These are phyloP conservation scores for Takifugu ocellatus DNA, from an alignment of 2,797 vertebrate species.

Conservation along the genomic window DNA sequence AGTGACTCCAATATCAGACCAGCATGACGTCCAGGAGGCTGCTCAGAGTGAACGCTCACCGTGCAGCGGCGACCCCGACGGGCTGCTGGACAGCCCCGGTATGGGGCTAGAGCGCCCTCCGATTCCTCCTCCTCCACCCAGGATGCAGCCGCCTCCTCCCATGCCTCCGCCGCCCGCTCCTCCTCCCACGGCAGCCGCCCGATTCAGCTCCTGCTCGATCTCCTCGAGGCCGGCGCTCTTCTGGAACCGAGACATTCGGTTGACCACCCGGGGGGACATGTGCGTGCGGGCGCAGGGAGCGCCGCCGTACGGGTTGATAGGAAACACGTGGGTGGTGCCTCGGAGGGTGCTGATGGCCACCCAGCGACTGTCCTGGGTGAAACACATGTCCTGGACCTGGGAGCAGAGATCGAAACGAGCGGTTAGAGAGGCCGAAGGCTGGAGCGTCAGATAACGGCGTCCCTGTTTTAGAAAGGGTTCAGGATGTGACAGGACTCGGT, in stretches of 20 bases:
- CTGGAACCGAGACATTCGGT: constrained; percentile 97
- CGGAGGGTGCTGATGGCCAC: constrained; percentile 94
- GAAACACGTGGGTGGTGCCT: constrained; percentile 95
- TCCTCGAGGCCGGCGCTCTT: constrained; percentile 97
- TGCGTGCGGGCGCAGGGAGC: constrained; percentile 94
- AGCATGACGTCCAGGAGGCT: too few species aligned
- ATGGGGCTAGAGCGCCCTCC: constrained; percentile 93
- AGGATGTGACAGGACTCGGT: too few species aligned
- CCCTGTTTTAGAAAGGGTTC: too few species aligned
- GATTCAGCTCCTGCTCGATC: constrained; percentile 93
- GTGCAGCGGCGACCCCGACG: constrained; percentile 90
- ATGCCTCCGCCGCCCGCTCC: constrained; percentile 39
- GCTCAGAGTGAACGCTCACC: constrained; percentile 69
- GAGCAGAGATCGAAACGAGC: neutral
- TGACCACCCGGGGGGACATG: constrained; percentile 94
- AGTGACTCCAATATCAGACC: too few species aligned
- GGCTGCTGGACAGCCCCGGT: constrained; percentile 91
- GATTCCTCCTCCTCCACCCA: constrained; percentile 59
- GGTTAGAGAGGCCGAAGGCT: neutral
- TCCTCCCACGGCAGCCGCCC: constrained; percentile 72
- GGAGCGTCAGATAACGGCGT: too few species aligned
- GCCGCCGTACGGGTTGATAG: constrained; percentile 93
- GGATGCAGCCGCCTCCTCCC: constrained; percentile 56
- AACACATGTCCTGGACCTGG: constrained; percentile 97
- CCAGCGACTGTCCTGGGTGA: constrained; percentile 98